Conservation (phyloP, 2,888 invertebrate genomes). For the Eilema depressum region DNA sequence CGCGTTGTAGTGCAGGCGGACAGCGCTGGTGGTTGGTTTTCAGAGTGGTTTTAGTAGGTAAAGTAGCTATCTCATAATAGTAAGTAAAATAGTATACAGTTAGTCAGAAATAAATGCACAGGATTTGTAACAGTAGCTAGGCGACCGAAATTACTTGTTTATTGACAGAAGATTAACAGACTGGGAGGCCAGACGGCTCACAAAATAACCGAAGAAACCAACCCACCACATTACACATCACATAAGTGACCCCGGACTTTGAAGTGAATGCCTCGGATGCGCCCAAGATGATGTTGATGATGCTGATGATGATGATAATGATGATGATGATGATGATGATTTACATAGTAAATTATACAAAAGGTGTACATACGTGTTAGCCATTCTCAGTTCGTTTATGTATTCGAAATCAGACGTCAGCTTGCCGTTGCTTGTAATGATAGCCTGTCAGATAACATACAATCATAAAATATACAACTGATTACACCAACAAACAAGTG, state of each 20-base stretch:
- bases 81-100: not conserved
- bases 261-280: too few relatives aligned
- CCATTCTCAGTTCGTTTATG: slow-evolving; percentile 94
- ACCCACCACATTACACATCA: too few relatives aligned
- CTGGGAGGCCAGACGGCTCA: too few relatives aligned
- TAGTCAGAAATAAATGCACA: not conserved
- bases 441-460: slow-evolving; percentile 89
- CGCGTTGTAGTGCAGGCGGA: too few relatives aligned
- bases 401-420: slow-evolving; percentile 98
- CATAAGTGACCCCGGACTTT: too few relatives aligned
- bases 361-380: slow-evolving; percentile 84
- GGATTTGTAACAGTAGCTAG: not conserved
- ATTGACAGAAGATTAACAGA: not conserved
- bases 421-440: slow-evolving; percentile 98
- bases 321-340: too few relatives aligned
- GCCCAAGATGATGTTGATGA: too few relatives aligned
- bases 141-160: not conserved
- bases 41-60: too few relatives aligned
- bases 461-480: not conserved
- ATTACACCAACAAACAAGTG: not conserved
- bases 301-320: too few relatives aligned
- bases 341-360: not conserved
- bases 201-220: too few relatives aligned
- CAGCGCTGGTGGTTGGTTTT: too few relatives aligned
- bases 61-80: not conserved